phyloP scores from a whole-genome alignment of 2,113 vertebrate genomes.

The Nothocercus nigrocapillus region DNA sequence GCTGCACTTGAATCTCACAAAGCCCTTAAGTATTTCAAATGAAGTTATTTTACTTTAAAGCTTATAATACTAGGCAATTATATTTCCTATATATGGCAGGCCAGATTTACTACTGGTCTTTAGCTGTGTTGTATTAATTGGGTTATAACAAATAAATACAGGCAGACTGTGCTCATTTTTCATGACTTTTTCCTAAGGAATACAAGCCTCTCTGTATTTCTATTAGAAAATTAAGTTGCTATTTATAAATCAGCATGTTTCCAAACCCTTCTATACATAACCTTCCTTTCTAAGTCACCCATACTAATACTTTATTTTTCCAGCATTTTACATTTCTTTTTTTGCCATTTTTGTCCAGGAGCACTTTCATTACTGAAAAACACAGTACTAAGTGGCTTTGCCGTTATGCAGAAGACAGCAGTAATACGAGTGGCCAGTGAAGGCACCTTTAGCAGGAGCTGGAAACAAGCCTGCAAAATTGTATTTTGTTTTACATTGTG shows the following conservation, averaged over 20 bases:
- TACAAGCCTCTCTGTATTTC: background rate
- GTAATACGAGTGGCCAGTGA: background rate
- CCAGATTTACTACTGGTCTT: background rate
- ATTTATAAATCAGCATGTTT: background rate
- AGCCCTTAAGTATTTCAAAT: conserved; percentile 57
- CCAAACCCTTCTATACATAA: background rate
- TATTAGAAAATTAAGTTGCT: background rate
- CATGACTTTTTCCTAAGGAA: background rate
- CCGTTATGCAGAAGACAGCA: background rate
- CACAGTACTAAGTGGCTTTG: background rate
- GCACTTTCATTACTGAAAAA: background rate
- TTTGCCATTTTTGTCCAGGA: accelerated
- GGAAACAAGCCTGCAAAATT: background rate
- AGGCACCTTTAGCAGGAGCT: background rate
- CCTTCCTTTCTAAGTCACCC: background rate
- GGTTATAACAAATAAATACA: background rate
- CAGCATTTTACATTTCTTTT: background rate
- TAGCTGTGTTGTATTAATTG: background rate
- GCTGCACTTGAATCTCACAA: conserved; percentile 32
- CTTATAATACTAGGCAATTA: conserved; percentile 42
- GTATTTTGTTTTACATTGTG: background rate
- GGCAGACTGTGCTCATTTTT: background rate
- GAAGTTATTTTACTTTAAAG: conserved; percentile 64
- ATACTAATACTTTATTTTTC: background rate
- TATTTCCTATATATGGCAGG: background rate